Evolutionary conservation across 2,888 invertebrate species (phyloP), one percentile per base, ranked within the genome.

Genomic region (Xestoiulus laeticollis): DNA sequence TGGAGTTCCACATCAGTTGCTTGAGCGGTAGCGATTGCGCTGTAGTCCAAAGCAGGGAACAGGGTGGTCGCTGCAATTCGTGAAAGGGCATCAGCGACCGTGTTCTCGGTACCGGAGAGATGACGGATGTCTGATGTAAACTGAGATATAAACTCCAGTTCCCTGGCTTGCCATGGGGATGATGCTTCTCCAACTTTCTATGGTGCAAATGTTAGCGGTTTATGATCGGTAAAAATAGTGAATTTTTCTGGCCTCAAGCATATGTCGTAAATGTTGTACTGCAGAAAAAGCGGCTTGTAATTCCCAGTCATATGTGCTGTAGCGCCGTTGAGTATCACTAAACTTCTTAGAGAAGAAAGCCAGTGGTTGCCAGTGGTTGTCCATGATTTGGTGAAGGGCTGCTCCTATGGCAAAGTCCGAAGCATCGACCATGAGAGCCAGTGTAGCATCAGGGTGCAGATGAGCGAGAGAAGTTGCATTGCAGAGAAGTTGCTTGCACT

Each of bases 101-200:
- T 48, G 78, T 78, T 87, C 5, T 87, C 78, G 3, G 68, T 33
- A 19, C 82, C 87, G 14, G 88, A 86, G 2, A 92, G 90, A 88
- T 92, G 90, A 4, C 89, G 88, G 4, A 92, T 91, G 86, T 91
- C 90, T 0, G 91, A 91, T 0, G 91, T 90, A 89, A 92, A 92
- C 88, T 92, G 91, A 0, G 90, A 86, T 32, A 92, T 89, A 43
- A 88, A 88, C 3, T 88, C 86, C 0, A 92, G 89, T 14, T 92
- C 90, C 1, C 91, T 88, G 19, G 90, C 89, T 88, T 92, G 91
- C 1, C 92, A 87, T 0, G 91, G 92, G 0, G 68, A 78, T 5
- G n/a, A 4, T 6, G 43, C n/a, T n/a, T 22, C 78, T 6, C 26
- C 26, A 8, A 6, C 14, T 8, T 26, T n/a, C 5, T 16, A 16